Evolutionary conservation across 2,113 vertebrate species (phyloP).

Genomic region (Capreolus pygargus): DNA sequence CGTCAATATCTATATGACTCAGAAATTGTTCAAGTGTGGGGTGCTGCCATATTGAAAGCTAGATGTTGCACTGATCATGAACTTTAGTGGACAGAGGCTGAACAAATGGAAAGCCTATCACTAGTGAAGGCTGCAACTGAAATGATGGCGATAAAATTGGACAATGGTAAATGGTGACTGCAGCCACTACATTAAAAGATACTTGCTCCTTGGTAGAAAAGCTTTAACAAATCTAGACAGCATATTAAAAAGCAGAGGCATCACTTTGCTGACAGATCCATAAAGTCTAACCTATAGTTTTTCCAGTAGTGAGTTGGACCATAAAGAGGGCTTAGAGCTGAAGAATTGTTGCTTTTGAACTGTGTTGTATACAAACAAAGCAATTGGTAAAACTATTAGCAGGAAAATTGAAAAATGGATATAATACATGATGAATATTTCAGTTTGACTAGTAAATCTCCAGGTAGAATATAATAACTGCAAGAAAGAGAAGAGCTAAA

Average conservation of each 20-base stretch:
- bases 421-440: neutral
- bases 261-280: neutral
- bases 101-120: neutral
- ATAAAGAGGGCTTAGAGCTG: neutral
- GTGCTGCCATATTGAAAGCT: neutral
- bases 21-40: neutral
- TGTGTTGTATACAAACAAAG: neutral
- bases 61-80: neutral
- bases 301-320: neutral
- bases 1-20: neutral
- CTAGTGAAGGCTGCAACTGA: neutral
- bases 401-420: neutral
- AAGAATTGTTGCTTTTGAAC: neutral
- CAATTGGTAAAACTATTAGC: neutral
- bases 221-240: neutral
- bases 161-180: neutral
- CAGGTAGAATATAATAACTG: neutral
- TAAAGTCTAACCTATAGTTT: neutral
- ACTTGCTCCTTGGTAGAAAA: neutral
- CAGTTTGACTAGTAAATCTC: neutral
- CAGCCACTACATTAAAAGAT: neutral
- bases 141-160: neutral
- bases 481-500: neutral
- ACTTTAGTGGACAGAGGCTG: neutral
- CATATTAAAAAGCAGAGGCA: neutral